Conservation (phyloP, 92 coral and sea anemone genomes). For the Zoanthus sociatus region DNA sequence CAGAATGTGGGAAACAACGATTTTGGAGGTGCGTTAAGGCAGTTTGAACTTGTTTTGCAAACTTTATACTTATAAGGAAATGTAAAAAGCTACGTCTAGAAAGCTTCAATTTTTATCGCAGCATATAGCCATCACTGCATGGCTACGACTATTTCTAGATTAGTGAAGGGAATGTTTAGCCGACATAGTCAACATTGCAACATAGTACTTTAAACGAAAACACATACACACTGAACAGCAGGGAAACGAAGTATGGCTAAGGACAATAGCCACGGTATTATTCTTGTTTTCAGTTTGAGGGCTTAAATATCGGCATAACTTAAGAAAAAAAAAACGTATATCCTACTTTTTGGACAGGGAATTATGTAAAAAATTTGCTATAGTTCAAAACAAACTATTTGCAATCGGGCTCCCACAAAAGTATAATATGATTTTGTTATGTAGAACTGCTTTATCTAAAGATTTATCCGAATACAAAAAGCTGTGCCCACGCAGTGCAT, state of each 20-base stretch:
- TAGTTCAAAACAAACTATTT: not conserved
- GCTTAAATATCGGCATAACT: not conserved
- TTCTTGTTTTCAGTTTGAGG: not conserved
- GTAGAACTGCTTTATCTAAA: no score
- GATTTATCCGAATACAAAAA: no score
- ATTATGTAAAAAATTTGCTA: not conserved
- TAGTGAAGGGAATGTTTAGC: not conserved
- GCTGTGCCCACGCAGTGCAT: no score
- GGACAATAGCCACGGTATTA: not conserved
- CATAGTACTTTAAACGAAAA: not conserved
- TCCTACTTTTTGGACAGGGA: not conserved
- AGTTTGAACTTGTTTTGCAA: not conserved
- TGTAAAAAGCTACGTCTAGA: not conserved
- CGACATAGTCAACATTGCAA: not conserved
- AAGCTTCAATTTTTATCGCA: not conserved
- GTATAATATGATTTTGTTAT: not conserved
- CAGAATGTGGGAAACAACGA: no score
- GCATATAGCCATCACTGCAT: not conserved
- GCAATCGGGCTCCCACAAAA: not conserved
- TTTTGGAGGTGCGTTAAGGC: not conserved
- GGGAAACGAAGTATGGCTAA: not conserved
- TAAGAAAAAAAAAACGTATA: not conserved
- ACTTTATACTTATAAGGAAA: not conserved
- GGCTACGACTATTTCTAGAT: no score
- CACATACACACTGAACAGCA: not conserved